Base-by-base conservation (phyloP, 2,797 vertebrate genomes). In the Esox masquinongy region DNA sequence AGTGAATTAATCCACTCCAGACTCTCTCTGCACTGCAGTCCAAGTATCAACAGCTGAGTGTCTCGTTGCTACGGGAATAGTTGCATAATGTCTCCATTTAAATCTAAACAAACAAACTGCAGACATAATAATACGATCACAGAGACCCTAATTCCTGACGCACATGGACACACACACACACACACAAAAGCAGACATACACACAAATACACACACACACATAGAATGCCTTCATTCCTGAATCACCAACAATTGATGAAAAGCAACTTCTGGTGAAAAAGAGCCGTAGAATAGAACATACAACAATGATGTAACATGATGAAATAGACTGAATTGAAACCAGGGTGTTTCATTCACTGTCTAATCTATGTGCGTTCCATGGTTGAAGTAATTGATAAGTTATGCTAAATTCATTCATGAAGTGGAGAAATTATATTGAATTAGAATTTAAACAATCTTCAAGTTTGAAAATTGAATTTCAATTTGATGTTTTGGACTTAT, bases 51-150 rank as follows among this genome's bases (percentile, higher is more conserved):
- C 73, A 76, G 78, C 76, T 76, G 53, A 81, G 74, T 80, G 84
- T 75, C 61, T 56, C 75, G 90, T 92, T 91, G 84, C 91, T 64
- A 91, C 88, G 87, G 90, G 61, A 80, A 91, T 59, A 85, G 84
- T 85, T 84, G 83, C 88, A 84, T 83, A 88, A 83, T 49, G 74
- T 89, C 84, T 87, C 83, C 77, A 75, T 78, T 79, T 19, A 29
- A n/a, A 59, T 9, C 26, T 15, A 34, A 63, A 26, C 74, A 73
- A 50, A 70, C 61, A 29, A 31, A 36, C 53, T 69, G 47, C 34
- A 51, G 26, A 22, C 29, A 43, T 39, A 67, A 71, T 39, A 78
- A 77, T 80, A 78, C 71, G 77, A 76, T 85, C 83, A 73, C 64
- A 85, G 72, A 77, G 76, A 74, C 81, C 64, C 86, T 86, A 76